Base-by-base conservation (phyloP, 2,888 invertebrate genomes). In the Drosophila falleni region DNA sequence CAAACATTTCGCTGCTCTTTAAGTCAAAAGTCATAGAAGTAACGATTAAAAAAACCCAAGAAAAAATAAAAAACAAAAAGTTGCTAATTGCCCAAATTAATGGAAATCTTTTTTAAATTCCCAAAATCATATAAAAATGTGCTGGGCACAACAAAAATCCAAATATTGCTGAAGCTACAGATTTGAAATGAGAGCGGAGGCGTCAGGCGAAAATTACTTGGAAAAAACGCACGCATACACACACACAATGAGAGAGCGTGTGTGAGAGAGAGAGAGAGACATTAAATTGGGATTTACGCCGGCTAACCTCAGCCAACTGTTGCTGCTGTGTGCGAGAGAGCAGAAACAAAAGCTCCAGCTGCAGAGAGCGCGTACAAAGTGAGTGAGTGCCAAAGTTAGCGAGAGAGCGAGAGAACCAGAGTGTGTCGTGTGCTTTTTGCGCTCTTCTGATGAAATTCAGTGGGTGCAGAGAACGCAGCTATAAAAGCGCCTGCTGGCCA, bases 381-480 rank as follows among this genome's bases (percentile, higher is more conserved):
- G n/a, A 50, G 65, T 16, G 13, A 26, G 19, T 33, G 37, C n/a
- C 44, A 35, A 16, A 5, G 56, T 33, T 63, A 47, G 61, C 47
- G 62, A 15, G 58, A 16, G 60, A 33, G 63, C 37, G 59, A 50
- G 58, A 15, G 19, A 19, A 19, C 46, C 39, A 47, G 26, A 2
- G 39, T 47, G 53, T 41, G 47, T n/a, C n/a, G n/a, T n/a, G n/a
- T n/a, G n/a, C n/a, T 16, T 42, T 49, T 56, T 29, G 49, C 49
- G 42, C 68, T 73, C 64, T 82, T 84, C 84, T 91, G 86, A 85
- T 91, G 91, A 91, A 91, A 91, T 91, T 89, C 87, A 68, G 60
- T 71, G 74, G 67, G 39, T 15, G 61, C 13, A 19, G 83, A 87
- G 91, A 91, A 89, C 46, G 60, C 64, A 4, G 71, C 87, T 92